Base-by-base conservation (phyloP, 2,888 invertebrate species). In the Phyllotreta striolata region DNA sequence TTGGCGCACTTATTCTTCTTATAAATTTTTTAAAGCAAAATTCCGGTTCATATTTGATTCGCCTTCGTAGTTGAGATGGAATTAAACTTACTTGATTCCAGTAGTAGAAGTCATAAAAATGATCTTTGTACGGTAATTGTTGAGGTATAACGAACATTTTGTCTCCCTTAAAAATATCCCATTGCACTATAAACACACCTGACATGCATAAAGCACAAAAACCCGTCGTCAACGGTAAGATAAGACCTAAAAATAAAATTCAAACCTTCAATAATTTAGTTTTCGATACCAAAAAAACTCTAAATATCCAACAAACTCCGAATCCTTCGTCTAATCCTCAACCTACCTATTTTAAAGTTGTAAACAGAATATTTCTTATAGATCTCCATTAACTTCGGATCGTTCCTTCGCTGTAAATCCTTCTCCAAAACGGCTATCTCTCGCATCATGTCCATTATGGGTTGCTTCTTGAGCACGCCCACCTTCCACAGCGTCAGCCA, bases 71-170 rank as follows among this genome's bases (percentile, higher is more conserved):
- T n/a, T n/a, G n/a, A n/a, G n/a, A n/a, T n/a, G n/a, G n/a, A n/a
- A n/a, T n/a, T n/a, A n/a, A n/a, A n/a, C 7, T 47, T 47, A 47
- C 47, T n/a, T 47, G 47, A 34, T 47, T 12, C 47, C 47, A 47
- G 34, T 47, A 47, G 24, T 47, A 47, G n/a, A 47, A 47, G 24
- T 12, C 9, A 12, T 10, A 47, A 4, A 14, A 47, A 1, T 47
- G 8, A 4, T 12, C 24, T 47, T 12, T 47, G 34, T 5, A 47
- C 6, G 47, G 47, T 10, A 47, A 1, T n/a, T 8, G 1, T 10
- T 47, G 8, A 10, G 47, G 47, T 14, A 47, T 3, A 12, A 47
- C 8, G 9, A 47, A 14, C 6, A 14, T 14, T 14, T 47, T 47
- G 14, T 47, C 14, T 8, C 12, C 34, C 34, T 14, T 34, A 1